Base-by-base conservation (phyloP, 1,140 invertebrate species). In the Tetramorium simillimum region DNA sequence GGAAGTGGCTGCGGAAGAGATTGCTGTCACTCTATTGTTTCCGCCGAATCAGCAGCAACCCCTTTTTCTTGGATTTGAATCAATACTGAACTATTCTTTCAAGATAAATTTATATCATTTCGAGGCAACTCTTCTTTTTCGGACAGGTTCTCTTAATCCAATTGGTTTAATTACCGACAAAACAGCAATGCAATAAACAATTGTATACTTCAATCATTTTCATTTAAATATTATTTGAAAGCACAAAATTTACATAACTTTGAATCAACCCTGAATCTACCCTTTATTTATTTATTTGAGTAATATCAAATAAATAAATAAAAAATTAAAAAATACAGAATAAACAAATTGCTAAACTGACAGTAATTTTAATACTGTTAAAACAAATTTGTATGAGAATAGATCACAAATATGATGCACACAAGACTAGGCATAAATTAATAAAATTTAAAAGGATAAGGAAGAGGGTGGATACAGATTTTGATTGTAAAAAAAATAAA, bases 1-100 rank as follows among this genome's bases (percentile, higher is more conserved):
- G 10, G 24, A 67, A 86, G 75, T 77, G 53, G 73, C 70, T 80
- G 70, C 78, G 87, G 76, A 90, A 92, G 86, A 86, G 76, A 92
- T 87, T 81, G 78, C 58, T 72, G 84, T 88, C 90, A 75, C 82
- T 78, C 89, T 90, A 51, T 87, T 86, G 60, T 91, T 86, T 88
- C 85, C 65, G 89, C 86, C 82, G 75, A 89, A 92, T 92, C 85
- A 91, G 88, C 90, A 86, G 43, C 78, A 88, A 88, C 84, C 86
- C 91, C 87, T 91, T 87, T 89, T 86, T 76, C 76, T 88, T 87
- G 81, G 76, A 70, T 81, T 87, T 86, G 76, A 90, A 91, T 91
- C 89, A 78, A 91, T 91, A 91, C 65, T 60, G 77, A 12, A 60
- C 21, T 46, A 43, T 46, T 46, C 12, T 3, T 58, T 58, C n/a